Evolutionary conservation across 2,113 vertebrate genomes (phyloP).

Genomic region (Ia io): DNA sequence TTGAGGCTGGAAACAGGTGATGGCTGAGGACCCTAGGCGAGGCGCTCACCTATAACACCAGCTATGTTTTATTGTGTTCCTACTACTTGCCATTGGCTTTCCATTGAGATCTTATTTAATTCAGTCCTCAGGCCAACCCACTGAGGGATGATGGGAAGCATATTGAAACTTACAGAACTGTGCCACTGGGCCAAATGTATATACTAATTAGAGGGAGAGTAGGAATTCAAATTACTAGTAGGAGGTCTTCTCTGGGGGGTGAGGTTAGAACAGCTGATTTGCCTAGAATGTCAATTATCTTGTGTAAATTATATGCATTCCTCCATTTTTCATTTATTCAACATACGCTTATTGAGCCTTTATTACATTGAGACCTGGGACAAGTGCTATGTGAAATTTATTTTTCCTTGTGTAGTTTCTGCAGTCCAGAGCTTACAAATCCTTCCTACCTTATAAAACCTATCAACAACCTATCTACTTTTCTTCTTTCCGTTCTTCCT

Average conservation of each 20-base stretch:
- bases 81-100: not conserved
- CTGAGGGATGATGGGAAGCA: not conserved
- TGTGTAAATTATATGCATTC: not conserved
- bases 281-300: not conserved
- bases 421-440: not conserved
- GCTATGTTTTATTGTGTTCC: not conserved
- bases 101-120: not conserved
- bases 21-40: not conserved
- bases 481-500: not conserved
- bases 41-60: not conserved
- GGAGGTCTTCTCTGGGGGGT: not conserved
- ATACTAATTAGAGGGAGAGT: not conserved
- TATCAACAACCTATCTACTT: not conserved
- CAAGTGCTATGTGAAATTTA: not conserved
- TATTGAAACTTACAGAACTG: not conserved
- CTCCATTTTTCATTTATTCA: conserved; percentile 5
- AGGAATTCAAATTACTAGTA: not conserved
- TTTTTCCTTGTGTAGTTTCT: not conserved
- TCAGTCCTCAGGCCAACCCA: not conserved
- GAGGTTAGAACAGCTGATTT: not conserved
- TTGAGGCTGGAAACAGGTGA: not conserved
- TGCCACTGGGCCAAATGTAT: not conserved
- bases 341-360: not conserved
- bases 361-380: not conserved
- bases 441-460: not conserved